phyloP scores from a whole-genome alignment of 2,888 invertebrate genomes.

The Cacoxenus indagator region DNA sequence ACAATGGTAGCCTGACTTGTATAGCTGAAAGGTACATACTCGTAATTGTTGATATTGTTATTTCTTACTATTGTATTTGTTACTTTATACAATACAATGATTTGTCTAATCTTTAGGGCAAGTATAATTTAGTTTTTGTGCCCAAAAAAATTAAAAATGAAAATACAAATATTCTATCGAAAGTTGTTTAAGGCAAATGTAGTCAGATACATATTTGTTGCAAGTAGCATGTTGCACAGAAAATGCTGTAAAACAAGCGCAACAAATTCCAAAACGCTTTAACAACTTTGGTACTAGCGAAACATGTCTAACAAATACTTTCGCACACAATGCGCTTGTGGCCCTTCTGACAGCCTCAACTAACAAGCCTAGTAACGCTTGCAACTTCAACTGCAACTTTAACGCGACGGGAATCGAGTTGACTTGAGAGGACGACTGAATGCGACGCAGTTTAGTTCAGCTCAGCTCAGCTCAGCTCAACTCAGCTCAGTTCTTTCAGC shows the following conservation, averaged over 20 bases:
- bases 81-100: too few species aligned
- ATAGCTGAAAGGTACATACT: too few species aligned
- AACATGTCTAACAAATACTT: slow-evolving; percentile 10
- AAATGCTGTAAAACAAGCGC: slow-evolving; percentile 35
- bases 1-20: too few species aligned
- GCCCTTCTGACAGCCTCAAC: too few species aligned
- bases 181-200: neutral
- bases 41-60: too few species aligned
- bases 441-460: slow-evolving; percentile 28
- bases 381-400: neutral
- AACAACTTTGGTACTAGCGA: too few species aligned
- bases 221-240: neutral
- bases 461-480: slow-evolving; percentile 17
- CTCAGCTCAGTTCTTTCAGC: neutral
- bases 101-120: too few species aligned
- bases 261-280: slow-evolving; percentile 60
- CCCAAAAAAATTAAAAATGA: neutral
- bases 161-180: slow-evolving; percentile 2
- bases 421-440: too few species aligned
- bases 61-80: too few species aligned
- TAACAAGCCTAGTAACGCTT: neutral
- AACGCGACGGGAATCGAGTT: too few species aligned
- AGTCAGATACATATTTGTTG: too few species aligned
- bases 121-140: too few species aligned
- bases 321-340: neutral